Evolutionary conservation across 2,888 invertebrate species (phyloP).

Genomic region (Sphecodes monilicornis): DNA sequence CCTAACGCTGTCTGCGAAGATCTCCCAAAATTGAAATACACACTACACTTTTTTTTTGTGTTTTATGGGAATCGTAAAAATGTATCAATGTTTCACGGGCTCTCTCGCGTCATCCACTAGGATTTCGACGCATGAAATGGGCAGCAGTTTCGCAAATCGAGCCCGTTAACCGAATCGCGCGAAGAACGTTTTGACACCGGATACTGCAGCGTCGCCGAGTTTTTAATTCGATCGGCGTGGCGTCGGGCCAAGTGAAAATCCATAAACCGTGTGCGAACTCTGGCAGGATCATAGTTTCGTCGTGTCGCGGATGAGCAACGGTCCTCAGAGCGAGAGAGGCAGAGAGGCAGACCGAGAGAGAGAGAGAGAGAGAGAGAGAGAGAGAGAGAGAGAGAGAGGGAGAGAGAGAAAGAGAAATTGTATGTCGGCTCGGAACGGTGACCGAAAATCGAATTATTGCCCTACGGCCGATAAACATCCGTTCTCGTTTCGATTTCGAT

Average conservation of each 20-base stretch:
- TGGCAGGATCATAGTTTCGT: slow-evolving; percentile 57
- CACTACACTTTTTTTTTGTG: neutral
- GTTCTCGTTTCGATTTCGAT: slow-evolving; percentile 81
- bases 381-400: neutral
- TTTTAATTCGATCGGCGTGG: slow-evolving; percentile 68
- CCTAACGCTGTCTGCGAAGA: too few relatives aligned
- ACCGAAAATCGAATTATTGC: slow-evolving; percentile 80
- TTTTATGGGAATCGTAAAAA: neutral
- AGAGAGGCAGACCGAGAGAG: too few relatives aligned
- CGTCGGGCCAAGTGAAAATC: slow-evolving; percentile 64
- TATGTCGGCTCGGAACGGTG: slow-evolving; percentile 35
- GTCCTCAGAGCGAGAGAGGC: neutral
- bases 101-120: neutral
- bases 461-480: slow-evolving; percentile 78
- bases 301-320: slow-evolving; percentile 66
- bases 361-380: neutral
- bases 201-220: slow-evolving; percentile 48
- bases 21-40: neutral
- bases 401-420: neutral
- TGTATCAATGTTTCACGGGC: neutral
- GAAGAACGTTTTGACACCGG: neutral
- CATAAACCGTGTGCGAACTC: slow-evolving; percentile 64
- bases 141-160: neutral
- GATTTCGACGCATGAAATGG: neutral
- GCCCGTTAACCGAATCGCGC: neutral